phyloP scores from a whole-genome alignment of 2,888 invertebrate genomes.

The Cotesia congregata region DNA sequence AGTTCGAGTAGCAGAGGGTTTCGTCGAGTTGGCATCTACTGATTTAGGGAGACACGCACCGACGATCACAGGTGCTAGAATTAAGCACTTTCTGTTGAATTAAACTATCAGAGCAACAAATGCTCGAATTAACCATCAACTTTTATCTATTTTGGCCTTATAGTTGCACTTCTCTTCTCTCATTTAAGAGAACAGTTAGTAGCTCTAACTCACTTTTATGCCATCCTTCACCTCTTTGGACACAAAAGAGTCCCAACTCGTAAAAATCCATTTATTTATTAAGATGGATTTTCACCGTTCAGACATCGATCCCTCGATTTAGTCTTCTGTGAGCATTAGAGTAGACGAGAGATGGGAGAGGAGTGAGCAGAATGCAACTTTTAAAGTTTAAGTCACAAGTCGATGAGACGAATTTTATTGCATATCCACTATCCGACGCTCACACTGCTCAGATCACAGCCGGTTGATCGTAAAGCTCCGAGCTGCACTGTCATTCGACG shows the following conservation, averaged over 20 bases:
- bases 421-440: constrained; percentile 15
- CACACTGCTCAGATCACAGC: constrained; percentile 21
- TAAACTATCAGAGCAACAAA: constrained; percentile 40
- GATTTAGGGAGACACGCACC: constrained; percentile 56
- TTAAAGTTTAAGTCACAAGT: constrained; percentile 29
- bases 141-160: background rate
- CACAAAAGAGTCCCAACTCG: background rate
- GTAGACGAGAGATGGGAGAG: background rate
- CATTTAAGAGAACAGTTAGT: no score
- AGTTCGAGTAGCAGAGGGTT: background rate
- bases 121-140: constrained; percentile 33
- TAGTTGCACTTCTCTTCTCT: no score
- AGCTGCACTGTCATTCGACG: constrained; percentile 22
- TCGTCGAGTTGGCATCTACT: constrained; percentile 17
- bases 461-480: constrained; percentile 37
- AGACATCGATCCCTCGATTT: background rate
- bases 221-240: background rate
- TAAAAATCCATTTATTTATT: background rate
- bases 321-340: constrained; percentile 2
- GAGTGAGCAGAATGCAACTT: background rate
- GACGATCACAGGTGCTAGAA: constrained; percentile 55
- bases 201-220: background rate
- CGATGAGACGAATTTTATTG: constrained; percentile 37
- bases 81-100: background rate
- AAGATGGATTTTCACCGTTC: background rate